These are phyloP conservation scores for Rana temporaria DNA, from an alignment of 2,113 vertebrate genomes.

Conservation along the genomic window DNA sequence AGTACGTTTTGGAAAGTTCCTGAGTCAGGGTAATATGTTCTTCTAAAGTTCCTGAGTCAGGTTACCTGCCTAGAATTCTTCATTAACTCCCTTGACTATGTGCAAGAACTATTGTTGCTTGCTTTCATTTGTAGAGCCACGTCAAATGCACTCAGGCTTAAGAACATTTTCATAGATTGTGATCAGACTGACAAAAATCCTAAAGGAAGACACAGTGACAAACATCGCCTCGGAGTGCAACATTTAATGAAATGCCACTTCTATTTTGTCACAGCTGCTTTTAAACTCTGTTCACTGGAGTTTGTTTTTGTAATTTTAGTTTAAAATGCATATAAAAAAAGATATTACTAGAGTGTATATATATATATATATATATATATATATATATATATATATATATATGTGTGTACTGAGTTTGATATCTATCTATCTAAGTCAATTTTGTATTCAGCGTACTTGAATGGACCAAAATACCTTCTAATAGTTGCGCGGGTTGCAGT, in stretches of 20 bases:
- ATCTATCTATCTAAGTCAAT: too few relatives aligned
- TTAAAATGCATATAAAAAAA: not conserved
- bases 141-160: constrained; percentile 11
- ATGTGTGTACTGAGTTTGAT: too few relatives aligned
- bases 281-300: not conserved
- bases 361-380: too few relatives aligned
- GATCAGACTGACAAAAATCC: constrained; percentile 21
- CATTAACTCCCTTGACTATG: constrained; percentile 18
- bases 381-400: too few relatives aligned
- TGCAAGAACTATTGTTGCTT: not conserved
- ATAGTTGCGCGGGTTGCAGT: too few relatives aligned
- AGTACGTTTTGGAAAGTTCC: not conserved
- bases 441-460: too few relatives aligned
- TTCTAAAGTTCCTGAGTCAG: not conserved
- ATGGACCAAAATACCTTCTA: too few relatives aligned
- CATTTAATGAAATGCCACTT: constrained; percentile 37
- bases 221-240: not conserved
- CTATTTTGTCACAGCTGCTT: constrained; percentile 16
- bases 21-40: not conserved
- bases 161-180: constrained; percentile 16
- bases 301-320: not conserved
- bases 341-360: too few relatives aligned
- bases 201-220: not conserved
- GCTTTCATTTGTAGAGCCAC: constrained; percentile 36
- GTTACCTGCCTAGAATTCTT: not conserved